Percentiles rank a stretch among this genome's conserved stretches.
Evolutionary conservation across 2,113 vertebrate genomes (phyloP).

Genomic region (Illadopsis cleaveri): DNA sequence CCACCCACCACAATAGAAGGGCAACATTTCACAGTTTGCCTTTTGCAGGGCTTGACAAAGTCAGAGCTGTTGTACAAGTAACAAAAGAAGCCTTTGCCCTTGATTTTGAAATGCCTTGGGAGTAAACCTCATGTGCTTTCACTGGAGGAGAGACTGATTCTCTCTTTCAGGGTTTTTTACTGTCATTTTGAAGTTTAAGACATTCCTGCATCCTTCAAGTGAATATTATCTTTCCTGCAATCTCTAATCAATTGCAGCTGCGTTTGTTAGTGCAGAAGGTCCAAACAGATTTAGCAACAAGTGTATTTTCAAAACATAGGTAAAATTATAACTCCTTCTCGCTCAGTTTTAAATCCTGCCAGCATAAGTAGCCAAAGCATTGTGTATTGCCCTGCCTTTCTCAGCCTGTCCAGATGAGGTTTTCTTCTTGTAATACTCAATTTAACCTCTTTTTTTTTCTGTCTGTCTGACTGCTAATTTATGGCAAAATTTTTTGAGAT

Average conservation of each 20-base stretch:
- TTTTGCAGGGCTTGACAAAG: not conserved
- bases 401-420: not conserved
- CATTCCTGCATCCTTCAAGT: not conserved
- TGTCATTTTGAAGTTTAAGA: not conserved
- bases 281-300: slow-evolving; percentile 43
- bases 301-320: slow-evolving; percentile 38
- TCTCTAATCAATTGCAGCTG: slow-evolving; percentile 9
- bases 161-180: not conserved
- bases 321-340: slow-evolving; percentile 15
- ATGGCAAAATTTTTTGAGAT: not conserved
- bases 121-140: not conserved
- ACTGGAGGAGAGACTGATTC: not conserved
- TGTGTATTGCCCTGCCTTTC: not conserved
- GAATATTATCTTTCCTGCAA: not conserved
- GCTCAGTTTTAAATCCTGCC: not conserved
- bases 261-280: not conserved
- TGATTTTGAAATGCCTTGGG: not conserved
- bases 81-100: slow-evolving; percentile 8
- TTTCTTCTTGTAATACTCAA: not conserved
- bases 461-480: not conserved
- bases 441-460: not conserved
- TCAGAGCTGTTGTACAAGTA: not conserved
- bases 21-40: not conserved
- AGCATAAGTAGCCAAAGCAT: not conserved
- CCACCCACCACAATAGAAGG: not conserved